Evolutionary conservation across 2,888 invertebrate genomes (phyloP), one percentile per base, ranked within the genome.

Genomic region (Alsophila aescularia): DNA sequence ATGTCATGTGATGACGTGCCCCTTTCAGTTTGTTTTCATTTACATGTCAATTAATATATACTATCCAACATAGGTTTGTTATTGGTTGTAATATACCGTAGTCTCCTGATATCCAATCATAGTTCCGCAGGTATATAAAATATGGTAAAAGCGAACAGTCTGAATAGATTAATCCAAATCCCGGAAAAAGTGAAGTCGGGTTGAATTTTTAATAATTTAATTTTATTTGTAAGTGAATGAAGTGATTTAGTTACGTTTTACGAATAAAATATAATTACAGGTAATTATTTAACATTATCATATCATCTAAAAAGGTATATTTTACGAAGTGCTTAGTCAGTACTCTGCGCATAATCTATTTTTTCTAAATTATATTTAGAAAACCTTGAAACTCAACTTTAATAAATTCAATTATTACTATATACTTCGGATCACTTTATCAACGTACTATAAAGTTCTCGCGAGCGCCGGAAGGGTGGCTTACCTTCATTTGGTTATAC

Each of bases 1-100:
- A 64, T 67, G 79, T 74, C 76, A 75, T 77, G 75, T 77, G 79
- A 77, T 79, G 79, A 79, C 79, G 80, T 79, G 73, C 67, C 72
- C 60, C 39, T 41, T 48, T 2, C 7, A 58, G 57, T 58, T 15
- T 32, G 73, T 77, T 75, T 58, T 67, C 61, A 7, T 44, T 66
- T 47, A 48, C 35, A 4, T 1, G 1, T n/a, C 4, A 10, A 8
- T 4, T 9, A 34, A n/a, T n/a, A 3, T 0, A 29, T 10, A 27
- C 27, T 7, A 9, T 2, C 10, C 14, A 15, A 42, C 7, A 29
- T 41, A 5, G 1, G 4, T 12, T 14, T 40, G 2, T 56, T 12
- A 75, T 71, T 74, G 63, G 69, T 27, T 9, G 1, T 14, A 14
- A 6, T 8, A 1, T 0, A 14, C 1, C 2, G 1, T 0, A 21